Evolutionary conservation across 1,140 invertebrate genomes (phyloP), one percentile per base, ranked within the genome.

Genomic region (Chironomus tepperi): DNA sequence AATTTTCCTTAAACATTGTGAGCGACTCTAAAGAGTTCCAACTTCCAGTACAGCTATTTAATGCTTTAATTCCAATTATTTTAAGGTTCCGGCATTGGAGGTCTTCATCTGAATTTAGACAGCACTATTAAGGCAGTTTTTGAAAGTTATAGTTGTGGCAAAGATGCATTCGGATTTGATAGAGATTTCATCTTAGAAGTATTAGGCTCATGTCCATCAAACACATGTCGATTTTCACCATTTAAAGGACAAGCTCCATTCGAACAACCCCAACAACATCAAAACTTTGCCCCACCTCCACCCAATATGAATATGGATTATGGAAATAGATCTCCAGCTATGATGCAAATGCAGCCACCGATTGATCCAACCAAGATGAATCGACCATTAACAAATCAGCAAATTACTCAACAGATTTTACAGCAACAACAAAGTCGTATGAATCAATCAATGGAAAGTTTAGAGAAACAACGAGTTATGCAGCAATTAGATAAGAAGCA

Each of bases 151-250:
- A 93, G 92, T 73, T 93, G 93, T 79, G 92, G 92, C 0, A 83
- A 91, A 65, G 92, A 94, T 79, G 91, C 91, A 80, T 93, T 93
- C 84, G 92, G 92, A 24, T 93, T 94, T 91, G 92, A 94, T 81
- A 93, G 93, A 80, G 92, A 93, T 80, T 94, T 94, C 78, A 93
- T 94, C 64, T 87, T 93, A 74, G 91, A 94, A 83, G 91, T 94
- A 43, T 91, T 94, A 10, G 91, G 93, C 80, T 93, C 93, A 76
- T 94, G 92, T 79, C 92, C 91, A 0, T 93, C 93, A 83, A 91
- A 91, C 34, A 91, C 91, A 42, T 94, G 92, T 78, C 87, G 91
- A 21, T 94, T 91, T 80, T 57, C 47, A n/a, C n/a, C 47, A 12
- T 93, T 93, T 79, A 94, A 94, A 80, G 90, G 89, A n/a, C 88